A percentile compares a stretch with the other conserved stretches of the same genome.
These are phyloP conservation scores for Xestoiulus laeticollis DNA, from an alignment of 2,888 invertebrate genomes.

Conservation along the genomic window DNA sequence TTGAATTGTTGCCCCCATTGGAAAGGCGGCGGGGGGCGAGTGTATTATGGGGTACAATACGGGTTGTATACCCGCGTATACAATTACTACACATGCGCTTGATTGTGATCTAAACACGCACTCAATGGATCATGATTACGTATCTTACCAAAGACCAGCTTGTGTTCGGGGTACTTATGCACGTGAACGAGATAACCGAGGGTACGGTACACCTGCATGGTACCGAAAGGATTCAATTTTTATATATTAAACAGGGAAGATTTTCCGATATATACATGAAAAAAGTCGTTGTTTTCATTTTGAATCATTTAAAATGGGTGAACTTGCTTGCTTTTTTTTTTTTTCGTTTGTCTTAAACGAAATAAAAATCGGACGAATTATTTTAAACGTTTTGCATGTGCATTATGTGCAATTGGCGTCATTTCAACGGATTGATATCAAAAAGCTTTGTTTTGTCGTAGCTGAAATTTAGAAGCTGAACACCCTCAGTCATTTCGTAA, in stretches of 20 bases:
- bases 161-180: not conserved
- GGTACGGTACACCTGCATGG: not conserved
- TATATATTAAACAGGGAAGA: not conserved
- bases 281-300: constrained; percentile 8
- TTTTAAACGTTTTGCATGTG: too few relatives aligned
- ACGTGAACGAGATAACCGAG: not conserved
- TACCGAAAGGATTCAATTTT: constrained; percentile 7
- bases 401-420: too few relatives aligned
- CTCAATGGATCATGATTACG: constrained; percentile 29
- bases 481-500: too few relatives aligned
- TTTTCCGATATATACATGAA: not conserved
- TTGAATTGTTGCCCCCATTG: constrained; percentile 21
- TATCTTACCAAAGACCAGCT: not conserved
- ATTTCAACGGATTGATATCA: too few relatives aligned
- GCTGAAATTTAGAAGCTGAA: too few relatives aligned
- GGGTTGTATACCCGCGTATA: not conserved
- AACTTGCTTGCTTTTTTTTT: not conserved
- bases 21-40: not conserved
- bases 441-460: too few relatives aligned
- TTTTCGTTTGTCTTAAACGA: too few relatives aligned
- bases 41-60: constrained; percentile 34
- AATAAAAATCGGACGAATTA: too few relatives aligned
- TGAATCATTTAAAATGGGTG: not conserved
- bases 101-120: constrained; percentile 28
- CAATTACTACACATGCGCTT: constrained; percentile 3